phyloP scores from a whole-genome alignment of 2,113 vertebrate species.

The Dascyllus trimaculatus region DNA sequence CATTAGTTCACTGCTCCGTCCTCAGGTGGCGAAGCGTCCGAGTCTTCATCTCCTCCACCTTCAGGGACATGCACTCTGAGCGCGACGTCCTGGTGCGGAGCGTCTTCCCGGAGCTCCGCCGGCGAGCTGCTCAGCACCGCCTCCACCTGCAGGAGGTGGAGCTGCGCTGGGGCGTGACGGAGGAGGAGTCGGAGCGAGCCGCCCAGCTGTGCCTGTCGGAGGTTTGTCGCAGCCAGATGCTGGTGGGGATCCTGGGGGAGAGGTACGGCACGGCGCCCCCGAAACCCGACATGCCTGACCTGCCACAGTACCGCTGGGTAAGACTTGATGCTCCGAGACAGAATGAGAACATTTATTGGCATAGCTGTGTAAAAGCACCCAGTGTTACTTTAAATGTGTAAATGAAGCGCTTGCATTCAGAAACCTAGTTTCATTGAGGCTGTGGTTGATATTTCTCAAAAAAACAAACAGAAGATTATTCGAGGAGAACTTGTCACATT shows the following conservation, averaged over 20 bases:
- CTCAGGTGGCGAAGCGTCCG: constrained; percentile 88
- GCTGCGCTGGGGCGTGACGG: constrained; percentile 92
- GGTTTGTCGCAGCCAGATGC: constrained; percentile 89
- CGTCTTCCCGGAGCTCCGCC: constrained; percentile 89
- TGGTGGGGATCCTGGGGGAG: constrained; percentile 90
- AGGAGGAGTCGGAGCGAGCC: constrained; percentile 87
- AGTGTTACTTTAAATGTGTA: no score
- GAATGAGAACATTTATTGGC: no score
- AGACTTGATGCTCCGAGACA: constrained; percentile 39
- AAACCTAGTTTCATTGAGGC: no score
- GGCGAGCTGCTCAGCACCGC: constrained; percentile 78
- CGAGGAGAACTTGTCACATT: no score
- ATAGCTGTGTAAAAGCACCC: no score
- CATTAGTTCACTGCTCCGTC: background rate
- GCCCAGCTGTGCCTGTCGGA: constrained; percentile 89
- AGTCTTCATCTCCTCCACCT: constrained; percentile 93
- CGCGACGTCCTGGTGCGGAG: constrained; percentile 87
- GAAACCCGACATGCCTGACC: constrained; percentile 84
- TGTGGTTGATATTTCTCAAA: no score
- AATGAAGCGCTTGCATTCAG: no score
- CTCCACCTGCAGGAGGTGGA: constrained; percentile 90
- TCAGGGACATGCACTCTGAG: constrained; percentile 92
- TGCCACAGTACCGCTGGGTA: constrained; percentile 91
- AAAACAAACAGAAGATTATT: no score
- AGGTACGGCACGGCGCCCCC: constrained; percentile 87